Evolutionary conservation across 2,888 invertebrate species (phyloP).

Genomic region (Hydraecia micacea): DNA sequence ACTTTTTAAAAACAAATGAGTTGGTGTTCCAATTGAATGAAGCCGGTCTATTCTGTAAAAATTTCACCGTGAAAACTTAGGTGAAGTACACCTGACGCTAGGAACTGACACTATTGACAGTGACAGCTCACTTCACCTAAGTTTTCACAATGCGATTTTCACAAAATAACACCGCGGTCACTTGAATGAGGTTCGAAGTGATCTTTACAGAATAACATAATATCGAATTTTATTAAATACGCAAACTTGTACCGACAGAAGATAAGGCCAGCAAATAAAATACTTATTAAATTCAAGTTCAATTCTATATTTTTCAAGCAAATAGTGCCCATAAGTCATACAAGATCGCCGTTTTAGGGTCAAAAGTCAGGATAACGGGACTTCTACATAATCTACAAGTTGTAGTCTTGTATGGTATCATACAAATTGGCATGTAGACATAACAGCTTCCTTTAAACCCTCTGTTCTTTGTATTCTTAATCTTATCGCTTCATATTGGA

Average conservation of each 20-base stretch:
- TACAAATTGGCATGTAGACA: constrained; percentile 43
- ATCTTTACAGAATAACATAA: neutral
- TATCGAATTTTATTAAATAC: neutral
- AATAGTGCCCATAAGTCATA: neutral
- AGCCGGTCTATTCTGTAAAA: too few species aligned
- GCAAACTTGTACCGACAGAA: neutral
- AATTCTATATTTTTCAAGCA: neutral
- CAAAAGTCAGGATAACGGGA: constrained; percentile 45
- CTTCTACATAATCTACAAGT: constrained; percentile 31
- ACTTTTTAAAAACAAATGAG: neutral
- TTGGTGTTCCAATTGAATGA: too few species aligned
- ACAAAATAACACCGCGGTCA: neutral
- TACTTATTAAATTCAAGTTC: neutral
- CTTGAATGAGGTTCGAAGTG: neutral
- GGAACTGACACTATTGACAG: neutral
- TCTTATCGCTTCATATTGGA: constrained; percentile 23
- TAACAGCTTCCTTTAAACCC: constrained; percentile 35
- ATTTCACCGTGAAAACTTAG: too few species aligned
- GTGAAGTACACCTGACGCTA: too few species aligned
- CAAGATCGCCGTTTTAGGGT: constrained; percentile 27
- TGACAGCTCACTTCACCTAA: neutral
- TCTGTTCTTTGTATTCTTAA: constrained; percentile 51
- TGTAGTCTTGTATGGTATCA: constrained; percentile 40
- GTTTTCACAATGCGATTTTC: neutral
- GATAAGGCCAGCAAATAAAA: neutral